Evolutionary conservation across 2,113 vertebrate genomes (phyloP).

Genomic region (Phainopepla nitens): DNA sequence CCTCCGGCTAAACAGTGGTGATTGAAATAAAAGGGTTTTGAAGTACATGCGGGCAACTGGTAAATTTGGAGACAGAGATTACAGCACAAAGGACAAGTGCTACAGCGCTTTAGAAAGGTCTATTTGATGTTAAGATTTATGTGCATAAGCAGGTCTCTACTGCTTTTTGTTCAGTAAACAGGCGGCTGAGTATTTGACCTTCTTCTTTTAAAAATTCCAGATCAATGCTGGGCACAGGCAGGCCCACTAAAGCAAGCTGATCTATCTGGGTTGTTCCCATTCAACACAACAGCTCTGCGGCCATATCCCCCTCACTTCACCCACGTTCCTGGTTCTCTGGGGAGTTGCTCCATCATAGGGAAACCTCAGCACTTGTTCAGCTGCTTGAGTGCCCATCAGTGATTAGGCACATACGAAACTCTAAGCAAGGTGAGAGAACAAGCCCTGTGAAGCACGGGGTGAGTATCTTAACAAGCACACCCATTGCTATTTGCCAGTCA

Average conservation of each 20-base stretch:
- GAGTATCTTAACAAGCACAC: neutral
- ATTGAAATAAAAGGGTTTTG: neutral
- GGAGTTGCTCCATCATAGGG: neutral
- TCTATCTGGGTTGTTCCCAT: neutral
- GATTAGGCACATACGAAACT: neutral
- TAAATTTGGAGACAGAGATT: neutral
- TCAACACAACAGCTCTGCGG: neutral
- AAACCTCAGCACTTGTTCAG: neutral
- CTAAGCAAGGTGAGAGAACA: neutral
- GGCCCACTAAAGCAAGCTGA: neutral
- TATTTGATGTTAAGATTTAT: neutral
- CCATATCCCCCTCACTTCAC: neutral
- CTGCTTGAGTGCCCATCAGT: neutral
- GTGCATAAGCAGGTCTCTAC: neutral
- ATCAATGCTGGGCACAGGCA: neutral
- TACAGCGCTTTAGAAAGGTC: neutral
- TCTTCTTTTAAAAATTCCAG: neutral
- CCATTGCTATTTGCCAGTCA: neutral
- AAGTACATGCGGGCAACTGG: neutral
- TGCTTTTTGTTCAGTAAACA: neutral
- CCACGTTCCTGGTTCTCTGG: neutral
- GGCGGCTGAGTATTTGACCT: neutral
- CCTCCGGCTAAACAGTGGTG: neutral
- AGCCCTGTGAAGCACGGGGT: neutral
- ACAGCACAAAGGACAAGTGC: neutral